Conservation (phyloP, 1,140 invertebrate genomes). For the Semibalanus balanoides region DNA sequence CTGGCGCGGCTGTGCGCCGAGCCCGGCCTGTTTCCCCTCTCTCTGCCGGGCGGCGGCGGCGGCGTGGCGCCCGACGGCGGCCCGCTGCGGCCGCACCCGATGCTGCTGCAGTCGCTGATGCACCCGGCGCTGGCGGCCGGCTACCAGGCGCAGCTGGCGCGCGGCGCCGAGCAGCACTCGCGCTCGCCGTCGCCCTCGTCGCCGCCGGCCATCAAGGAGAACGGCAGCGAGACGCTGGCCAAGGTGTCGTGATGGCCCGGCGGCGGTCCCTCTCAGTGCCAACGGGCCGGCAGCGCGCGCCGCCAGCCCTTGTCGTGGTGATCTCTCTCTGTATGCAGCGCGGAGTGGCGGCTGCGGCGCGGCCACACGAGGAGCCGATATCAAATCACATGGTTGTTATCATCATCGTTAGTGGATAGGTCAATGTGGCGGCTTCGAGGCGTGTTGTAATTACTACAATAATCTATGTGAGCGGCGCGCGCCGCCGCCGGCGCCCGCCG, state of each 20-base stretch:
- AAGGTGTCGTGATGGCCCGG: not conserved
- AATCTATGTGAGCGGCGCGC: not conserved
- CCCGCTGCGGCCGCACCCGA: not conserved
- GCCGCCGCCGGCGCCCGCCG: too few relatives aligned
- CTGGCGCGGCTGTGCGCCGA: not conserved
- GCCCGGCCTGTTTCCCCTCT: not conserved
- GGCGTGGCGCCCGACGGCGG: not conserved
- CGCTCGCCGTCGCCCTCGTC: not conserved
- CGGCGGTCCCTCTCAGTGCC: not conserved
- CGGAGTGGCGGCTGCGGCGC: too few relatives aligned
- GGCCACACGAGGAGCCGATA: not conserved
- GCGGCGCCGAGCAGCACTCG: not conserved
- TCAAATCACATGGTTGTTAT: constrained; percentile 2
- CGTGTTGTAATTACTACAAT: not conserved
- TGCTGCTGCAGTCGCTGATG: not conserved
- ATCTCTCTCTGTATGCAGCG: not conserved
- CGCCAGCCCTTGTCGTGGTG: not conserved
- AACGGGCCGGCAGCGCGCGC: not conserved
- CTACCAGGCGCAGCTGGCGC: not conserved
- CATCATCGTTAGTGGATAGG: not conserved
- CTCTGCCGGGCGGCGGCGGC: not conserved
- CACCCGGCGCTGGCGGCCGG: not conserved
- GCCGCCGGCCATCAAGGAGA: not conserved
- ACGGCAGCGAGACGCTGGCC: not conserved
- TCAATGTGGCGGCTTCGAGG: not conserved